These are phyloP conservation scores for Candoia aspera DNA, from an alignment of 2,113 vertebrate species.

Conservation along the genomic window DNA sequence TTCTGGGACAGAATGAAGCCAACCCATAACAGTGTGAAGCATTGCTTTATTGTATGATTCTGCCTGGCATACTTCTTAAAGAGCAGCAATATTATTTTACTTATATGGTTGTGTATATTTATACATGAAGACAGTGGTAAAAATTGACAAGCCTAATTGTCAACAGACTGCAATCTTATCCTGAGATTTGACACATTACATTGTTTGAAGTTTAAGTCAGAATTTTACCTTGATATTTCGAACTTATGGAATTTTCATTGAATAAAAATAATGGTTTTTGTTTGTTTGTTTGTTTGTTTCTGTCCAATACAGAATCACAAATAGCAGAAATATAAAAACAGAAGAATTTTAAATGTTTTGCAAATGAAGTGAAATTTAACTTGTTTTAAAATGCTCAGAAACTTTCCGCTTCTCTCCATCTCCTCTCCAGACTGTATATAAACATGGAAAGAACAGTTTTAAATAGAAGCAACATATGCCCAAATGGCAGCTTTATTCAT, in stretches of 20 bases:
- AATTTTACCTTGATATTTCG: conserved; percentile 43
- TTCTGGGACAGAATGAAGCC: background rate
- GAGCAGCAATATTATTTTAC: conserved; percentile 28
- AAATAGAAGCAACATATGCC: conserved; percentile 14
- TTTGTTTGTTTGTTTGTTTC: conserved; percentile 28
- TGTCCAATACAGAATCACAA: conserved; percentile 35
- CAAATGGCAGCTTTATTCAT: background rate
- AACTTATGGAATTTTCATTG: conserved; percentile 40
- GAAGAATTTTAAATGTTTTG: conserved; percentile 28
- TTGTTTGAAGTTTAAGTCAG: conserved; percentile 7
- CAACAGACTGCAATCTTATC: conserved; percentile 25
- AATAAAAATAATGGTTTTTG: conserved; percentile 34
- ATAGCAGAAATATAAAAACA: conserved; percentile 10
- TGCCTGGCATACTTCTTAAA: conserved; percentile 9
- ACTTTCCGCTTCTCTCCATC: conserved; percentile 6
- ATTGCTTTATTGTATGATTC: background rate
- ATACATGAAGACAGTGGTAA: conserved; percentile 4
- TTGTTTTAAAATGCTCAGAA: conserved; percentile 26
- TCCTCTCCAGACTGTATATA: background rate
- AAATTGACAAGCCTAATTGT: background rate
- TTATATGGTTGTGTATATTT: background rate
- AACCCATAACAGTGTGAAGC: background rate
- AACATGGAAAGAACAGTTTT: background rate
- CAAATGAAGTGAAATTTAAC: conserved; percentile 2
- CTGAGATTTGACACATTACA: conserved; percentile 40